Base-by-base conservation (phyloP, 2,797 vertebrate genomes). In the Gobionotothen gibberifrons region DNA sequence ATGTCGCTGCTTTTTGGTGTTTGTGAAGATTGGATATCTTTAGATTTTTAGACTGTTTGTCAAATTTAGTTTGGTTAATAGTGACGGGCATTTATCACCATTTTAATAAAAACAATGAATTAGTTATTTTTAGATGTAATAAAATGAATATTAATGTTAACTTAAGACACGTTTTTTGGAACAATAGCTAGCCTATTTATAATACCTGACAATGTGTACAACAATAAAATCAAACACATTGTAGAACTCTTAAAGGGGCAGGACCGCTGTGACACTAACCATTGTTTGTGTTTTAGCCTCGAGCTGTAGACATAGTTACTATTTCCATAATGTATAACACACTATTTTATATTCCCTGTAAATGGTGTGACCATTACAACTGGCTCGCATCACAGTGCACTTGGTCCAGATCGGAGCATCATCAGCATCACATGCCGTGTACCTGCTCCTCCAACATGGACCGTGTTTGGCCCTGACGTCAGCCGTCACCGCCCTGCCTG, bases 401-500 rank as follows among this genome's bases (percentile, higher is more conserved):
- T 49, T 71, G 17, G 76, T 63, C 21, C 68, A 19, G 78, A 67
- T 60, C 44, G 15, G 78, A 83, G 80, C 80, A 58, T 85, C 81
- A 42, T 40, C 61, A 72, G 85, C 81, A 84, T 87, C 89, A 90
- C 81, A 78, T 61, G 85, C 83, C 59, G 57, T 86, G 65, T 83
- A 92, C 91, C 90, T 87, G 90, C 91, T 87, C 85, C 83, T 89
- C 90, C 89, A 78, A 81, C 92, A 88, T 88, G 92, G 90, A 85
- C 80, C 89, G 88, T 83, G 91, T 78, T 86, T 60, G 85, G 85
- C 68, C 53, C 71, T 93, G 93, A 94, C 94, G 94, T 94, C 93
- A 94, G 86, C 88, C 92, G 92, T 90, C 52, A 86, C 93, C 94
- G 93, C 94, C 89, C 89, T 90, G 89, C 85, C 90, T 79, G 90